Percentiles rank a stretch among this genome's conserved stretches.
These are phyloP conservation scores for Polylopha cassiicola DNA, from an alignment of 2,888 invertebrate genomes.

Conservation along the genomic window DNA sequence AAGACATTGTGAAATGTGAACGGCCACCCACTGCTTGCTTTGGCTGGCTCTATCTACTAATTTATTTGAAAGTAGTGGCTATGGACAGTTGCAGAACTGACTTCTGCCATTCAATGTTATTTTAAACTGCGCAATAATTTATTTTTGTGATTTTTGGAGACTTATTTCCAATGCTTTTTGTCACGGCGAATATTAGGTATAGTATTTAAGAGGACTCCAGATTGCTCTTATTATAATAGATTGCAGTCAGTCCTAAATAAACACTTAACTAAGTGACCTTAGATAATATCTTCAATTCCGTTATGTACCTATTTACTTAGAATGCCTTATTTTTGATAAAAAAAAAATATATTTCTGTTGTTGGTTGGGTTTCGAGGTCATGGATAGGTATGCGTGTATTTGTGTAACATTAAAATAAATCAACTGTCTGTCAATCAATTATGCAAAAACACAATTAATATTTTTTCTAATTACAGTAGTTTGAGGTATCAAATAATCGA, in stretches of 20 bases:
- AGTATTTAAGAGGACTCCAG: constrained; percentile 56
- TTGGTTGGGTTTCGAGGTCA: too few species aligned
- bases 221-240: constrained; percentile 26
- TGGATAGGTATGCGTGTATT: too few species aligned
- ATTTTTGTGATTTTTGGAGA: constrained; percentile 66
- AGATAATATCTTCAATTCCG: too few species aligned
- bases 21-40: constrained; percentile 70
- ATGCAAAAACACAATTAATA: too few species aligned
- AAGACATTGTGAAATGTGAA: constrained; percentile 76
- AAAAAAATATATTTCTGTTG: too few species aligned
- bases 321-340: too few species aligned
- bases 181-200: constrained; percentile 72
- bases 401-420: too few species aligned
- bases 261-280: too few species aligned
- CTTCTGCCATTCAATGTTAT: constrained; percentile 67
- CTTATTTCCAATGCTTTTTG: constrained; percentile 66
- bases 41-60: constrained; percentile 60
- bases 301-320: too few species aligned
- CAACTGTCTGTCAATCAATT: too few species aligned
- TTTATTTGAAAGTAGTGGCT: constrained; percentile 71
- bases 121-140: constrained; percentile 57
- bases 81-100: constrained; percentile 69
- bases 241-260: constrained; percentile 7
- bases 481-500: too few species aligned
- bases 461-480: too few species aligned